Conservation (phyloP, 2,888 invertebrate genomes). For the Congeria kusceri region DNA sequence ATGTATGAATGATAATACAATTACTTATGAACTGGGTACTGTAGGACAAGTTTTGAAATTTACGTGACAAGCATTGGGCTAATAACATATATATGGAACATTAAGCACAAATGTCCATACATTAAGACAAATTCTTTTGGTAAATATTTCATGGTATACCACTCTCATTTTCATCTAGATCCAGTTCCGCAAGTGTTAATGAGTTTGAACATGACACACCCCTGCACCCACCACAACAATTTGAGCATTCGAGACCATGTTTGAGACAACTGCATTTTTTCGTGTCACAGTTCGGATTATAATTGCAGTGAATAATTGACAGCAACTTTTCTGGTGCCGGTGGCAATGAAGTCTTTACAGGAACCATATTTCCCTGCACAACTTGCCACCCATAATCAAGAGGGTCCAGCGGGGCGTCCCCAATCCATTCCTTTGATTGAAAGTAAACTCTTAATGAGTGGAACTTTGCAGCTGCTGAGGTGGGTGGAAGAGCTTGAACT, state of each 20-base stretch:
- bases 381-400: neutral
- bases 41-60: too few species aligned
- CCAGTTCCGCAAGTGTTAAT: too few species aligned
- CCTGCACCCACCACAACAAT: too few species aligned
- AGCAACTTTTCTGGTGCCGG: neutral
- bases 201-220: neutral
- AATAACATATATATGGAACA: too few species aligned
- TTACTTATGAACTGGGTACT: too few species aligned
- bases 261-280: slow-evolving; percentile 3
- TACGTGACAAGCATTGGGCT: too few species aligned
- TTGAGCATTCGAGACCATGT: too few species aligned
- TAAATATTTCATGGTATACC: too few species aligned
- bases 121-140: too few species aligned
- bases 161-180: too few species aligned
- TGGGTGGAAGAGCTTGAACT: slow-evolving; percentile 60
- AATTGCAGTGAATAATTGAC: neutral
- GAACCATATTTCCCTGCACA: neutral
- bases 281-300: neutral
- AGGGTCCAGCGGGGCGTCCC: neutral
- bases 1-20: too few species aligned
- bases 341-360: neutral
- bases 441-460: slow-evolving; percentile 39
- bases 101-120: too few species aligned
- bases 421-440: neutral
- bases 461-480: slow-evolving; percentile 59